Base-by-base conservation (phyloP, 2,888 invertebrate genomes). In the Stramonita haemastoma region DNA sequence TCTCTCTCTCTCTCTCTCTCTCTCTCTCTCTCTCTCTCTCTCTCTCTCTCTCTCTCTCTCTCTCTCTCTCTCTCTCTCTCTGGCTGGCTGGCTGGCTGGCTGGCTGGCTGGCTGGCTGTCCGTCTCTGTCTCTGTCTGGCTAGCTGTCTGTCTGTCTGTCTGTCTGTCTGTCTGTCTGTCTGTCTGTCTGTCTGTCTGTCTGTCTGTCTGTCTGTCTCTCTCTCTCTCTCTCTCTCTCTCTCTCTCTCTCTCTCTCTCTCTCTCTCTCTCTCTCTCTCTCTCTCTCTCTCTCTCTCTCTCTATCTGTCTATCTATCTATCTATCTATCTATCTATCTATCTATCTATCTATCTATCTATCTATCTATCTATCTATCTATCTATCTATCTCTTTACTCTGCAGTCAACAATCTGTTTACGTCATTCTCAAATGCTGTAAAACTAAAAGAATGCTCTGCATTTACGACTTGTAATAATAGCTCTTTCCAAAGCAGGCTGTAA, bases 1-100 rank as follows among this genome's bases (percentile, higher is more conserved):
- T 15, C 34, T 34, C 32, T 34, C 83, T 83, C 83, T 83, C 83
- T 83, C 83, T 83, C 83, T 83, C 83, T 83, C 83, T 83, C 83
- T 34, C 34, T 83, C 83, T 83, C 32, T 83, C 34, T 83, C 34
- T 83, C 83, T 83, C 83, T 32, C 83, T 83, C 83, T 32, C 83
- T 32, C 34, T 46, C 34, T 83, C 34, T 83, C 34, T 46, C 34
- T 46, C 34, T 46, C 34, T 83, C 34, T 46, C 34, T 83, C 19
- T 46, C 34, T 46, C 34, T 83, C 36, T 46, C 34, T 46, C 34
- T 83, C 34, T 83, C 34, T 83, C 46, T 83, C 46, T 83, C 46
- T 83, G 29, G 11, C 83, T 46, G 15, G n/a, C 29, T 73, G 4
- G n/a, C 29, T 73, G 29, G n/a, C 29, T 73, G 4, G n/a, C 29